Percentiles rank a stretch among this genome's conserved stretches.
Evolutionary conservation across 1,140 invertebrate species (phyloP).

Genomic region (Oncopeltus fasciatus): DNA sequence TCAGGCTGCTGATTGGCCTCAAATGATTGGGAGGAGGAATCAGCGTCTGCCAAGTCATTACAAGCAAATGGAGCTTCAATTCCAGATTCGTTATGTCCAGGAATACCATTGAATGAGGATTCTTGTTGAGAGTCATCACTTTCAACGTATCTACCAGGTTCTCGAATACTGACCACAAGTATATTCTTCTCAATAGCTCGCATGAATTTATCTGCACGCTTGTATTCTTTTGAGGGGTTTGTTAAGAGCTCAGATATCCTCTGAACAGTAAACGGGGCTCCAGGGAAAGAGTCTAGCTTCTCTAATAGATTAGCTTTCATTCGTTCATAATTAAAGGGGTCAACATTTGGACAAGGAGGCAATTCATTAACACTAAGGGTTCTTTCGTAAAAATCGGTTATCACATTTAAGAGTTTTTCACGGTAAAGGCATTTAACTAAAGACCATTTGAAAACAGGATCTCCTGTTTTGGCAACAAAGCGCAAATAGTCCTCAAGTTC

Average conservation of each 20-base stretch:
- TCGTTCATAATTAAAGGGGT: slow-evolving; percentile 76
- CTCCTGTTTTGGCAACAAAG: slow-evolving; percentile 84
- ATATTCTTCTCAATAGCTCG: slow-evolving; percentile 88
- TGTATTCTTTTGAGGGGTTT: slow-evolving; percentile 84
- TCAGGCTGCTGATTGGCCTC: neutral
- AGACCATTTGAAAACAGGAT: slow-evolving; percentile 85
- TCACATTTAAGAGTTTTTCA: slow-evolving; percentile 71
- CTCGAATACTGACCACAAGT: slow-evolving; percentile 85
- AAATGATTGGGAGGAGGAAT: slow-evolving; percentile 1
- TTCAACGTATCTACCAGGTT: slow-evolving; percentile 43
- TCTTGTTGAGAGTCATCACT: slow-evolving; percentile 12
- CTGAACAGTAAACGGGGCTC: slow-evolving; percentile 92
- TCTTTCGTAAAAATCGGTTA: slow-evolving; percentile 71
- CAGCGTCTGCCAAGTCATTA: slow-evolving; percentile 12
- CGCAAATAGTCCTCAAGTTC: slow-evolving; percentile 79
- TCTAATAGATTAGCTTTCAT: slow-evolving; percentile 76
- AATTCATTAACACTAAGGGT: slow-evolving; percentile 57
- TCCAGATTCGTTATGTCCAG: slow-evolving; percentile 15
- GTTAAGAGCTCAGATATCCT: slow-evolving; percentile 85
- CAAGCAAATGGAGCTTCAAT: slow-evolving; percentile 15
- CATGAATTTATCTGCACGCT: slow-evolving; percentile 90
- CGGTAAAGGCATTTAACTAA: slow-evolving; percentile 73
- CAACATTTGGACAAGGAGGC: slow-evolving; percentile 72
- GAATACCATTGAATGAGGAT: slow-evolving; percentile 19
- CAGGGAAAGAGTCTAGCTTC: slow-evolving; percentile 64